Base-by-base conservation (phyloP, 2,797 vertebrate species). In the Cryptoprocta ferox region DNA sequence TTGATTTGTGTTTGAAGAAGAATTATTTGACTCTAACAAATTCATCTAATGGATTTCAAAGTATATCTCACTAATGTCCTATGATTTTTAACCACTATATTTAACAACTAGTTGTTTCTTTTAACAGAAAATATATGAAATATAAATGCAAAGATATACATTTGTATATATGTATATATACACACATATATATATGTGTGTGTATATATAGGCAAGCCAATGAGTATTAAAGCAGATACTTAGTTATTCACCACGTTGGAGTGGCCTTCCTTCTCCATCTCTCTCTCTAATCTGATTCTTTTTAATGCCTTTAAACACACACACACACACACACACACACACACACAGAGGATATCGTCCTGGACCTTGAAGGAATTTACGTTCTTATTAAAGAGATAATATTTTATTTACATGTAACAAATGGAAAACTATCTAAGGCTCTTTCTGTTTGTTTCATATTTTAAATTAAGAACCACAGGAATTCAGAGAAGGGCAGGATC, bases 1-100 rank as follows among this genome's bases (percentile, higher is more conserved):
- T 88, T 95, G 71, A 91, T 95, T 50, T 39, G 61, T 96, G 21
- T 81, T 92, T 98, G 97, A 97, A 83, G 45, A 79, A 53, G 37
- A 83, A 5, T 79, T 85, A 76, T 95, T 89, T 89, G 35, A 80
- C 14, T 80, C 42, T 92, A 42, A 97, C 3, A 97, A 95, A 24
- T 30, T 95, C 9, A 70, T 87, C 70, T 85, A 82, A 65, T 81
- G 37, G 28, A 94, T 86, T 95, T 94, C 53, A 78, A 81, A 87
- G n/a, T 84, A 37, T 81, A 48, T 61, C 16, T 97, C 53, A 63
- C 61, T 78, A 90, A 89, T 92, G 9, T 35, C 81, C 53, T 70
- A 50, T 26, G 3, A 45, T 66, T 94, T 89, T 42, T 45, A 78
- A 83, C 15, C 39, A 71, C 5, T 59, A 50, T 45, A 68, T 91